Percentiles rank a stretch among this genome's conserved stretches.
These are phyloP conservation scores for Danionella cerebrum DNA, from an alignment of 2,113 vertebrate species.

Conservation along the genomic window DNA sequence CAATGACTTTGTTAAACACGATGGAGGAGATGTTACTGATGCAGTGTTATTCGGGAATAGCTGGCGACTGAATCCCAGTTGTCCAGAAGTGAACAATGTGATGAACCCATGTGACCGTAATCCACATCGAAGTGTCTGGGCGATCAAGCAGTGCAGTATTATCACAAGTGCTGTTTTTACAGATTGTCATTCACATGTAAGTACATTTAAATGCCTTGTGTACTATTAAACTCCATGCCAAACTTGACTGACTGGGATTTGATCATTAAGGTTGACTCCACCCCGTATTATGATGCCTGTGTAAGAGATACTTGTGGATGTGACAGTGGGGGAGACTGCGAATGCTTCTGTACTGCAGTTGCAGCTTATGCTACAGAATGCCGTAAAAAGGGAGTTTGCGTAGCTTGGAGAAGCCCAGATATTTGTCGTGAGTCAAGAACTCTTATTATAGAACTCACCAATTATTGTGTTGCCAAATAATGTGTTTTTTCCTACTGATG, in stretches of 20 bases:
- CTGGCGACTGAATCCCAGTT: conserved; percentile 71
- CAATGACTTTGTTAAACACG: conserved; percentile 79
- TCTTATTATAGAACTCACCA: neutral
- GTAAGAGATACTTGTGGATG: conserved; percentile 81
- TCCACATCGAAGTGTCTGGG: conserved; percentile 71
- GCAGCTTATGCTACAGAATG: conserved; percentile 84
- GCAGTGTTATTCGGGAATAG: conserved; percentile 76
- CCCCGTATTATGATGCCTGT: conserved; percentile 75
- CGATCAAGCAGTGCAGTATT: conserved; percentile 71
- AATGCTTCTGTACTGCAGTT: conserved; percentile 87
- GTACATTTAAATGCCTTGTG: neutral
- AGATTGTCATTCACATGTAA: conserved; percentile 68
- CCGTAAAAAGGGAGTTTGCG: conserved; percentile 64
- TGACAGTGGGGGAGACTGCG: conserved; percentile 82
- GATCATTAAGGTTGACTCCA: conserved; percentile 83
- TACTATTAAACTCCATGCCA: too few relatives aligned
- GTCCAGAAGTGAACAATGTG: conserved; percentile 53
- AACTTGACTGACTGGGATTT: too few relatives aligned
- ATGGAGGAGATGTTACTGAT: conserved; percentile 66
- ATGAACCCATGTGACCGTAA: conserved; percentile 63
- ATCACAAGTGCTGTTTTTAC: conserved; percentile 64
- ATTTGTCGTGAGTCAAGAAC: conserved; percentile 77
- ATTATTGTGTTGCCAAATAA: too few relatives aligned
- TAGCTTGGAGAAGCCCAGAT: conserved; percentile 80
- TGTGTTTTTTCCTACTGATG: neutral